These are phyloP conservation scores for Callospermophilus lateralis DNA, from an alignment of 2,113 vertebrate genomes.

Conservation along the genomic window DNA sequence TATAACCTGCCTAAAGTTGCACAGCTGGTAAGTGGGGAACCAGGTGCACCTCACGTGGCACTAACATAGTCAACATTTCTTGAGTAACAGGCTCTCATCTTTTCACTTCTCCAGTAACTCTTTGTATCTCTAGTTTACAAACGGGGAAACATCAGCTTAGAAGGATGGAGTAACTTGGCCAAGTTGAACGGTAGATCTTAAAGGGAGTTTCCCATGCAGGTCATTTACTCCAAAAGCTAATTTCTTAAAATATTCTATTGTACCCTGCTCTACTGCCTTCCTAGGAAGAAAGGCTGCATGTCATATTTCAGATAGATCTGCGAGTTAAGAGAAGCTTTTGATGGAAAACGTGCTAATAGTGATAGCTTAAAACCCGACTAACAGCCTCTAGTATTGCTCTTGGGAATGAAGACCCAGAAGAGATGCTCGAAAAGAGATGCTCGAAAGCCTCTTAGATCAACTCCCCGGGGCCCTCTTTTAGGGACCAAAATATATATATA, in stretches of 20 bases:
- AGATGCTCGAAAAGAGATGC: too few relatives aligned
- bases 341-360: neutral
- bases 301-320: neutral
- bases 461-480: neutral
- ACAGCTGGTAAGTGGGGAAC: neutral
- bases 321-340: neutral
- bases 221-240: neutral
- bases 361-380: neutral
- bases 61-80: neutral
- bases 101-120: neutral
- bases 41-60: neutral
- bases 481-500: too few relatives aligned
- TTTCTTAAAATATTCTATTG: neutral
- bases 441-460: neutral
- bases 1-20: neutral
- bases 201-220: neutral
- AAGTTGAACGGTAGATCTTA: neutral
- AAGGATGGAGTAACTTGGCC: neutral
- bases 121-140: neutral
- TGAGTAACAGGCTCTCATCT: neutral
- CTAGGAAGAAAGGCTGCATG: too few relatives aligned
- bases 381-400: neutral
- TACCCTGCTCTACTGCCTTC: rapidly evolving
- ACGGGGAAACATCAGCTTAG: neutral
- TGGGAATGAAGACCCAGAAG: too few relatives aligned